Base-by-base conservation (phyloP, 1,140 invertebrate species). In the Zaprionus kolodkinae region DNA sequence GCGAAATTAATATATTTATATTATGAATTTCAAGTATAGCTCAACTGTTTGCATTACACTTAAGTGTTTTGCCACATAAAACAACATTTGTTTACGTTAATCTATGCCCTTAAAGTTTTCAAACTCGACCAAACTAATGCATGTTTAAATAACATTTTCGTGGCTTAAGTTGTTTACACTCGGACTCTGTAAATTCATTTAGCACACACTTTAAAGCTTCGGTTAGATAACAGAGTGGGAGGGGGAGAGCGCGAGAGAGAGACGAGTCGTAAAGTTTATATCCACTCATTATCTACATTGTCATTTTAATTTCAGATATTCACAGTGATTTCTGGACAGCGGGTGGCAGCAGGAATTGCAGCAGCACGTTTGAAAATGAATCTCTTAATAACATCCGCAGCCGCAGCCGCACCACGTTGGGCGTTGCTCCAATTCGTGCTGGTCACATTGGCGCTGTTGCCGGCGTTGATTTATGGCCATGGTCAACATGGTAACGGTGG, bases 391-490 rank as follows among this genome's bases (percentile, higher is more conserved):
- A 69, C 35, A 45, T 43, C 68, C 27, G 54, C 70, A 13, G n/a
- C 56, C 56, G 15, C 62, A 61, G 1, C 27, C 56, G 21, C 62
- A 61, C 33, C 62, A 61, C 33, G 60, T n/a, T 15, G 40, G 27
- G 48, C 71, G 13, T 15, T 83, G 30, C 35, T 79, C 17, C 68
- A 81, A 17, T 40, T 77, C 6, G 36, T 65, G 25, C 33, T 88
- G 25, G 38, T 78, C 13, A 35, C 62, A 55, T 55, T 88, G 63
- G 54, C 66, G 30, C 66, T 78, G 52, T 62, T 66, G 35, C 74
- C 89, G 38, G 50, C 76, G 48, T 71, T 78, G 59, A 72, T 72
- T 80, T 68, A 82, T 66, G 77, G 78, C 33, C 27, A 81, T 59
- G 74, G 40, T 13, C 57, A 76, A 57, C 63, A 50, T 57, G 63